Conservation (phyloP, 2,113 vertebrate species). For the Nycticebus coucang region DNA sequence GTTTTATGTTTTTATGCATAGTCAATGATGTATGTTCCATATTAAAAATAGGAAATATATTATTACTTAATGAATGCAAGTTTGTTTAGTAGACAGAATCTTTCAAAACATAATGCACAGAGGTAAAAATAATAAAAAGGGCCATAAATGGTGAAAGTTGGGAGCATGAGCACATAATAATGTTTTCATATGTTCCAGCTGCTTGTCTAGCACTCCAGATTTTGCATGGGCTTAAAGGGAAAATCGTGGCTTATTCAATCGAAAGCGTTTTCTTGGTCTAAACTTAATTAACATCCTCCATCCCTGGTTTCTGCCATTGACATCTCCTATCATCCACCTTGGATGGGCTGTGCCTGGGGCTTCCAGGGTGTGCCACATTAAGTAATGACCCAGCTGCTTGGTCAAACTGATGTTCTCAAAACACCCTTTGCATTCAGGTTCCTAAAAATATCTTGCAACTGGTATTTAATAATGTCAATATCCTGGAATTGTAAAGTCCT, state of each 20-base stretch:
- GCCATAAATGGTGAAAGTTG: constrained; percentile 22
- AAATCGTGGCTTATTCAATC: constrained; percentile 55
- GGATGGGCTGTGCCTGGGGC: background rate
- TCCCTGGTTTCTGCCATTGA: background rate
- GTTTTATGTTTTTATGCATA: constrained; percentile 33
- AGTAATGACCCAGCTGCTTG: background rate
- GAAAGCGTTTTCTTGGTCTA: constrained; percentile 63
- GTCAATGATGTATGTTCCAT: background rate
- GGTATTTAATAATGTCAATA: background rate
- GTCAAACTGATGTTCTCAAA: background rate
- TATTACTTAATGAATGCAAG: constrained; percentile 70
- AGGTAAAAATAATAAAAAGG: constrained; percentile 58
- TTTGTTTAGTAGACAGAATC: constrained; percentile 68
- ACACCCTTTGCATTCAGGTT: constrained; percentile 5
- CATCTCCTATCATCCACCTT: constrained; percentile 8
- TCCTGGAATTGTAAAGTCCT: background rate
- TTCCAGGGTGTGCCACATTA: background rate
- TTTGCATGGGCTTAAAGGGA: constrained; percentile 58
- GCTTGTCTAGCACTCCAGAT: constrained; percentile 56
- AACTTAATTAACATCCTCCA: constrained; percentile 58
- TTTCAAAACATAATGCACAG: constrained; percentile 61
- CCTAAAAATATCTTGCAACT: constrained; percentile 55
- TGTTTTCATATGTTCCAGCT: constrained; percentile 61
- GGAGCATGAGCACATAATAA: constrained; percentile 13
- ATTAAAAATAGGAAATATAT: constrained; percentile 65